Base-by-base conservation (phyloP, 2,888 invertebrate species). In the Lochmaea capreae region DNA sequence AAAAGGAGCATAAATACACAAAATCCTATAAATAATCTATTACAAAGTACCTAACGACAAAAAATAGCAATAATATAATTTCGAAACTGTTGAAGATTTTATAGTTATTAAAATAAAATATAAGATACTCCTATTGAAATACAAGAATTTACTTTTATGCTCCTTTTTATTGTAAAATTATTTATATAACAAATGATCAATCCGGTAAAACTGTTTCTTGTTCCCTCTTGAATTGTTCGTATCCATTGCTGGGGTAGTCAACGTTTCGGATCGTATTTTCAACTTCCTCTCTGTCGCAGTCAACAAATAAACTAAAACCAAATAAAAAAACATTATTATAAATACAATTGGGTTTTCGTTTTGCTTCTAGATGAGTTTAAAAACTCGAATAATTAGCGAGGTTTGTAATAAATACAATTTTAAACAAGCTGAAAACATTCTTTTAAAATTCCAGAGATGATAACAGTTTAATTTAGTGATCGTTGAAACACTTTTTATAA, bases 241-340 rank as follows among this genome's bases (percentile, higher is more conserved):
- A 72, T 66, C 74, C 73, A 42, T 61, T 75, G 33, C 65, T 74
- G 18, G 78, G 72, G 67, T 76, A 79, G 49, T 76, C 79, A 59
- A 76, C 63, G 63, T 70, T 80, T 61, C 81, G 78, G 75, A 83
- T 78, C 73, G 79, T 81, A 39, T 77, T 75, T 68, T 83, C 81
- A 65, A 83, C 71, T 57, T 80, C 81, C 46, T 80, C 76, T 78
- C 82, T 82, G 67, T 80, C 76, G 77, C 82, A 83, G 65, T 84
- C 80, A 71, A 83, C 73, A 22, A 84, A 78, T 58, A 83, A 79
- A 65, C 83, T 84, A 74, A 69, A 81, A 81, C 61, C 77, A 69
- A 72, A 71, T 57, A 62, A 67, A 49, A 43, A n/a, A 52, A 11
- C 9, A 1, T 52, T 18, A 39, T 39, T 39, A 39, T 39, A 39